Base-by-base conservation (phyloP, 2,888 invertebrate species). In the Thelaira solivaga region DNA sequence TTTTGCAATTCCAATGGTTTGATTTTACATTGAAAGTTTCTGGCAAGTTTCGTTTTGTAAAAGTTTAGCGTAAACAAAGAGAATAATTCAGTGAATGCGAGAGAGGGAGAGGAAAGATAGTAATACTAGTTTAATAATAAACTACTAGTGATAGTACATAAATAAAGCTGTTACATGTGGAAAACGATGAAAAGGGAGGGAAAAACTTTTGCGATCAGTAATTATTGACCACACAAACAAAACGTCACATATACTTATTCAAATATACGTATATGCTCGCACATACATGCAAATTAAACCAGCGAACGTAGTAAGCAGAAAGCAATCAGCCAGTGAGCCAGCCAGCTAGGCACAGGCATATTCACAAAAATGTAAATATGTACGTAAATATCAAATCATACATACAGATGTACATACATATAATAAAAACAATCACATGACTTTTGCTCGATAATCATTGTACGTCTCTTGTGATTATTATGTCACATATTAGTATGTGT, bases 381-480 rank as follows among this genome's bases (percentile, higher is more conserved):
- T 49, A 55, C 26, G 29, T 29, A 57, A 49, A 53, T 29, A 57
- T 39, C 36, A 59, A 47, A n/a, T n/a, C n/a, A n/a, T 74, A 74
- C 73, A 72, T 67, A 78, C 61, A 76, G 49, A 55, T 29, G 29
- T 29, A 57, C 39, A 53, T 29, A 57, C 36, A 36, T 49, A 47
- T 16, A 47, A 43, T 34, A 61, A 71, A 86, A 86, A 83, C 85
- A 87, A 88, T 87, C 87, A 87, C 87, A 87, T 87, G 87, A 87
- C 87, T 87, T 67, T 51, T 83, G 86, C 84, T 74, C 69, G 74
- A 71, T 87, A 86, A 87, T 86, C 87, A 86, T 61, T 75, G 69
- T 83, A 84, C 82, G 86, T 80, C 87, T 87, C 87, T 86, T 88
- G 87, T 88, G 87, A 88, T 88, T 88, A 88, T 88, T 86, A 87